phyloP scores from a whole-genome alignment of 2,888 invertebrate species.

The Yponomeuta evonymella region DNA sequence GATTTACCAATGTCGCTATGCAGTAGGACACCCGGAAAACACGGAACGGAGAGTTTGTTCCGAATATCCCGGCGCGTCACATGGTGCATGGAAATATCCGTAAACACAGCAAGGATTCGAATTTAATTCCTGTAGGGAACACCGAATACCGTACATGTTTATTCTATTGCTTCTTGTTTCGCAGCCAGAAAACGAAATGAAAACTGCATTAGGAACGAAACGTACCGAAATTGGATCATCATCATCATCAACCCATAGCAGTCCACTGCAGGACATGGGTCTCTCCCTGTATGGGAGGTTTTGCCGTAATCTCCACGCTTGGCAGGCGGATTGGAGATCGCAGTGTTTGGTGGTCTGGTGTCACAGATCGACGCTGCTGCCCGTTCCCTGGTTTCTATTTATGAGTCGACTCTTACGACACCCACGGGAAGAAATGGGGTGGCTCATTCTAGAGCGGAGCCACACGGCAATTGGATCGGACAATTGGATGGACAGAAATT shows the following conservation, averaged over 20 bases:
- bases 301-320: no score
- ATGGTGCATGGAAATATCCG: slow-evolving; percentile 1
- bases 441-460: no score
- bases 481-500: neutral
- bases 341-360: no score
- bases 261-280: no score
- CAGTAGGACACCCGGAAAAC: neutral
- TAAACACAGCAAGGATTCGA: slow-evolving; percentile 2
- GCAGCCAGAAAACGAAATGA: neutral
- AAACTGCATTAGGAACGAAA: neutral
- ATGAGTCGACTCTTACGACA: no score
- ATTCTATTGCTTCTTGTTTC: neutral
- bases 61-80: neutral
- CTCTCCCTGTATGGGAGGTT: no score
- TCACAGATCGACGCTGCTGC: no score
- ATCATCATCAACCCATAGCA: no score
- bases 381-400: no score
- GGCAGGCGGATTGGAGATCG: no score
- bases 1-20: neutral
- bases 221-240: neutral
- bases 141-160: neutral
- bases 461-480: no score
- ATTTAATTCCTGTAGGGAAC: slow-evolving; percentile 1
- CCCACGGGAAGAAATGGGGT: no score
- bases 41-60: neutral